Evolutionary conservation across 2,113 vertebrate species (phyloP), one percentile per base, ranked within the genome.

Genomic region (Oryzias woworae): DNA sequence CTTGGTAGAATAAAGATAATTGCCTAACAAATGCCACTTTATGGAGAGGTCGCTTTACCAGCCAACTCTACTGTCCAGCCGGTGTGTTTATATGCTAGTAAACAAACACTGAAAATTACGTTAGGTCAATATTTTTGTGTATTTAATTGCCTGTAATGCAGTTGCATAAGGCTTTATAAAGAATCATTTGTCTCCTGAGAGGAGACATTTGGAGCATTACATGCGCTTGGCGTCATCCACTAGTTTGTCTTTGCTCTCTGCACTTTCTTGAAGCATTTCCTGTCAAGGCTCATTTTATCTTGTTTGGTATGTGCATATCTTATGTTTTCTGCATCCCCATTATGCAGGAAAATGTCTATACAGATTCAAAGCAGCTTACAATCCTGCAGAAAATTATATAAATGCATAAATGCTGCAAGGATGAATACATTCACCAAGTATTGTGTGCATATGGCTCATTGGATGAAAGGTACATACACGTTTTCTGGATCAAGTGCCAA

Each of bases 1-100:
- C 87, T 84, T 68, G 77, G 65, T 45, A 69, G 83, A 74, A 84
- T 89, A 82, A 78, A 80, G 81, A 85, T 86, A 91, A 90, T 91
- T 83, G 81, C 81, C 74, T 67, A 82, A 90, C 87, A 89, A 87
- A 71, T 81, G 79, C 66, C 69, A 70, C 77, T 88, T 89, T 82
- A 77, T 68, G 59, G 71, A 55, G 69, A 65, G 74, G 69, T 77
- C 60, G 62, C 59, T 84, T 85, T 72, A 77, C 53, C 50, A 71
- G 75, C 68, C 66, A 20, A 17, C 36, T 2, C 66, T 0, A 45
- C 43, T 51, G 74, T 85, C 77, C 78, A 64, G 60, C 56, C 66
- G 3, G 20, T 22, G 43, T 28, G 62, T 67, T 73, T 72, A 65
- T 67, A 69, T 58, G 69, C 56, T 26, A 20, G 67, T 77, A 78